phyloP scores from a whole-genome alignment of 2,113 vertebrate genomes.

The Peromyscus leucopus region DNA sequence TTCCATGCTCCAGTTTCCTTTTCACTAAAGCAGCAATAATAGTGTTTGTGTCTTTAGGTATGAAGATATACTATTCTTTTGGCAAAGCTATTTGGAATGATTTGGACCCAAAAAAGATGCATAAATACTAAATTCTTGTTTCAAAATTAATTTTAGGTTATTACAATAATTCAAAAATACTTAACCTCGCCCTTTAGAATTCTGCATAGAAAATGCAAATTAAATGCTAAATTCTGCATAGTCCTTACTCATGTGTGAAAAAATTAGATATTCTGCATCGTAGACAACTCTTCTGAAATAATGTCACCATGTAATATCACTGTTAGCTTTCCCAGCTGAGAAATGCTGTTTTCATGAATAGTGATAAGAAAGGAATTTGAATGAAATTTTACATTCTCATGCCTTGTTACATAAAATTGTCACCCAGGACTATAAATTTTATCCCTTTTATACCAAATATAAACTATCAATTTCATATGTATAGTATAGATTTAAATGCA shows the following conservation, averaged over 20 bases:
- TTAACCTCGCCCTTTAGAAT: conserved; percentile 78
- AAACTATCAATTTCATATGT: conserved; percentile 76
- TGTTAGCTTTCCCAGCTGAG: conserved; percentile 81
- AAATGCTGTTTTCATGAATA: conserved; percentile 85
- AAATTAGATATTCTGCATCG: conserved; percentile 83
- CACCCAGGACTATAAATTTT: conserved; percentile 79
- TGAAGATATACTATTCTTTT: conserved; percentile 71
- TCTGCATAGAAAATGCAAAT: conserved; percentile 76
- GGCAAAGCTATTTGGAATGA: conserved; percentile 67
- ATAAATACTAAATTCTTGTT: conserved; percentile 70
- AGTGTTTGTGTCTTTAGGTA: conserved; percentile 71
- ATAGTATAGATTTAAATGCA: conserved; percentile 67
- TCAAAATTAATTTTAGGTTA: conserved; percentile 75
- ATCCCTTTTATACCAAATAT: conserved; percentile 78
- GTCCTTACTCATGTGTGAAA: conserved; percentile 82
- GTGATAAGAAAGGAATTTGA: conserved; percentile 82
- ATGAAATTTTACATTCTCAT: conserved; percentile 84
- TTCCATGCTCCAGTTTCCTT: conserved; percentile 78
- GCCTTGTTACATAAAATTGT: conserved; percentile 83
- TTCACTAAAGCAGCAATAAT: conserved; percentile 74
- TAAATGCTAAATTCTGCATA: conserved; percentile 81
- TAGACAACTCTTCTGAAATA: conserved; percentile 83
- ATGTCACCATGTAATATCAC: conserved; percentile 84
- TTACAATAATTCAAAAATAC: conserved; percentile 71
- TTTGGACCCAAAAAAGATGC: conserved; percentile 40